phyloP scores from a whole-genome alignment of 1,140 invertebrate species.

The Forficula auricularia region DNA sequence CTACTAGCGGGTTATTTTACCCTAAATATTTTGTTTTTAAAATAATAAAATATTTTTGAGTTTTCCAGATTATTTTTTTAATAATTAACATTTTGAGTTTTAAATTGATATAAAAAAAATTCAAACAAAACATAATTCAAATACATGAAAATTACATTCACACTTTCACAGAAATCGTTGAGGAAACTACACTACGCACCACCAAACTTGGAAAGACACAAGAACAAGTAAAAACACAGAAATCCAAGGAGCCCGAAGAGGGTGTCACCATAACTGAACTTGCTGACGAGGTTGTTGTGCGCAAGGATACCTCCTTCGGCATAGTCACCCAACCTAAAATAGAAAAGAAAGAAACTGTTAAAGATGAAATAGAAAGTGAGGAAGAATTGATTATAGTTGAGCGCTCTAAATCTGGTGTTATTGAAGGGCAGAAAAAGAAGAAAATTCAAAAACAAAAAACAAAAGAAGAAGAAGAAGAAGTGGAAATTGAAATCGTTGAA shows the following conservation, averaged over 20 bases:
- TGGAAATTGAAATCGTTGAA: slow-evolving; percentile 9
- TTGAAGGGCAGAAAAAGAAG: slow-evolving; percentile 13
- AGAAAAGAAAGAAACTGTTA: slow-evolving; percentile 8
- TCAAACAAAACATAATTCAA: too few relatives aligned
- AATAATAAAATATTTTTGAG: too few relatives aligned
- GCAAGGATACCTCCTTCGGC: slow-evolving; percentile 10
- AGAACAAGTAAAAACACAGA: slow-evolving; percentile 9
- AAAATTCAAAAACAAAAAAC: slow-evolving; percentile 15
- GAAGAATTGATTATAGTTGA: slow-evolving; percentile 26
- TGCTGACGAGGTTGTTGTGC: slow-evolving; percentile 10
- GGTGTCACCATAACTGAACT: slow-evolving; percentile 24
- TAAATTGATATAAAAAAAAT: too few relatives aligned
- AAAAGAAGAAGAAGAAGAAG: slow-evolving; percentile 27
- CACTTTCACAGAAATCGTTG: slow-evolving; percentile 32
- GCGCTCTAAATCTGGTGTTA: slow-evolving; percentile 20
- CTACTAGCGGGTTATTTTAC: too few relatives aligned
- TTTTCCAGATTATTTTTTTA: too few relatives aligned
- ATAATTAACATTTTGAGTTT: too few relatives aligned
- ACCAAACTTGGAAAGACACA: not conserved
- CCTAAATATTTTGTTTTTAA: too few relatives aligned
- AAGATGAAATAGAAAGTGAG: slow-evolving; percentile 18
- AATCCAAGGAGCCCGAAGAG: slow-evolving; percentile 14
- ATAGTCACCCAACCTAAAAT: slow-evolving; percentile 16
- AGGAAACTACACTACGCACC: slow-evolving; percentile 19
- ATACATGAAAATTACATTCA: slow-evolving; percentile 14